Evolutionary conservation across 2,797 vertebrate species (phyloP), one percentile per base, ranked within the genome.

Genomic region (Malurus leucopterus): DNA sequence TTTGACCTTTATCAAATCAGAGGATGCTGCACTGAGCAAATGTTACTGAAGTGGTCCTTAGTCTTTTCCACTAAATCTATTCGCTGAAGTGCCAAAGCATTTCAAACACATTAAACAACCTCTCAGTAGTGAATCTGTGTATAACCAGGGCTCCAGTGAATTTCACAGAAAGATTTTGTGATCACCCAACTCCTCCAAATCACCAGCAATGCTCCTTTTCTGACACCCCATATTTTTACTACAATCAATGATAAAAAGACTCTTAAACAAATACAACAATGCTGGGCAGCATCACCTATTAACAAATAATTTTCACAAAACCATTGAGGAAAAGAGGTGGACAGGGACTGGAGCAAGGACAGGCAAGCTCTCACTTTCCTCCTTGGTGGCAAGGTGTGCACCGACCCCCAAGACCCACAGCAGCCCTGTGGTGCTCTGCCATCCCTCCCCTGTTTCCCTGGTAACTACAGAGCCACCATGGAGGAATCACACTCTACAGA

Each of bases 391-490:
- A 11, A 50, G 36, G 63, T 26, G 64, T 72, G 62, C 17, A 11
- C 73, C 0, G 14, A 84, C 58, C 88, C 85, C 34, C 30, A 43
- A 84, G 90, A 91, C 73, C 58, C 74, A 54, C 59, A 91, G 64
- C 86, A 91, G 89, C 80, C 88, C 50, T 0, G 1, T 0, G 7
- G 75, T 89, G 88, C 91, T 80, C 81, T 89, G 92, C 84, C 92
- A 94, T 73, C 61, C 77, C 79, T 85, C 53, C 88, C 67, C 54
- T 0, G 87, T 97, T 96, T 96, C 96, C 91, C 44, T 95, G 96
- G 96, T 85, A 96, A 97, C 95, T 88, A 86, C 74, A 59, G 76
- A 95, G 90, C 65, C 87, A 94, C 77, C 49, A 79, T 86, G 71
- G 82, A 95, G 93, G 90, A 95, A 72, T 84, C 82, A 70, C 59